These are phyloP conservation scores for Hypena proboscidalis DNA, from an alignment of 2,888 invertebrate genomes.

Conservation along the genomic window DNA sequence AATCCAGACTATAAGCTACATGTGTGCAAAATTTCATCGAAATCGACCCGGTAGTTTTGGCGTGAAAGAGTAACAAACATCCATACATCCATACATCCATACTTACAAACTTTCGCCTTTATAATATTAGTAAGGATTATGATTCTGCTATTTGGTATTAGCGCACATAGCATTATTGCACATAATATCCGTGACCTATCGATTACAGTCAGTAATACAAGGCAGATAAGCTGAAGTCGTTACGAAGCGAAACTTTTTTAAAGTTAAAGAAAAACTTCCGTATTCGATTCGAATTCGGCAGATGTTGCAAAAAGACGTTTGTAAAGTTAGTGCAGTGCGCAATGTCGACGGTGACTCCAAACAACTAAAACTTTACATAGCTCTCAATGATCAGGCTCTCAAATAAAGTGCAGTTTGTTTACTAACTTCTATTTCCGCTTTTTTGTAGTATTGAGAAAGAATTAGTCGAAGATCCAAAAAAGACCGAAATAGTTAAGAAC, in stretches of 20 bases:
- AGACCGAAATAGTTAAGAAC: no score
- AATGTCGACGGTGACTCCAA: constrained; percentile 49
- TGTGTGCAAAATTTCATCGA: no score
- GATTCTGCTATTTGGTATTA: no score
- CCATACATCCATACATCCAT: no score
- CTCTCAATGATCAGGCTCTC: constrained; percentile 39
- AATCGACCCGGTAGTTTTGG: no score
- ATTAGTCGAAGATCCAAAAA: no score
- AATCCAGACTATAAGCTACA: no score
- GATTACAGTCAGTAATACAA: constrained; percentile 24
- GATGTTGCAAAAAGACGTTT: constrained; percentile 63
- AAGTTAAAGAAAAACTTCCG: constrained; percentile 74
- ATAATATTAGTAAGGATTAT: no score
- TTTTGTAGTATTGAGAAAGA: no score
- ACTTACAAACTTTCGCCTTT: no score
- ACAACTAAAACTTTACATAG: constrained; percentile 51
- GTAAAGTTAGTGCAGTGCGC: constrained; percentile 57
- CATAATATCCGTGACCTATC: constrained; percentile 1
- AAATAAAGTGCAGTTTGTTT: constrained; percentile 21
- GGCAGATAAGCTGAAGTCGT: constrained; percentile 61
- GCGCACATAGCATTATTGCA: no score
- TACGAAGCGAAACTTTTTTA: constrained; percentile 62
- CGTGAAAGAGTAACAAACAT: no score
- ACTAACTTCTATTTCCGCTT: neutral
- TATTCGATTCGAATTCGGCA: constrained; percentile 71